Conservation (phyloP, 2,888 invertebrate species). For the Strigamia transsilvanica region DNA sequence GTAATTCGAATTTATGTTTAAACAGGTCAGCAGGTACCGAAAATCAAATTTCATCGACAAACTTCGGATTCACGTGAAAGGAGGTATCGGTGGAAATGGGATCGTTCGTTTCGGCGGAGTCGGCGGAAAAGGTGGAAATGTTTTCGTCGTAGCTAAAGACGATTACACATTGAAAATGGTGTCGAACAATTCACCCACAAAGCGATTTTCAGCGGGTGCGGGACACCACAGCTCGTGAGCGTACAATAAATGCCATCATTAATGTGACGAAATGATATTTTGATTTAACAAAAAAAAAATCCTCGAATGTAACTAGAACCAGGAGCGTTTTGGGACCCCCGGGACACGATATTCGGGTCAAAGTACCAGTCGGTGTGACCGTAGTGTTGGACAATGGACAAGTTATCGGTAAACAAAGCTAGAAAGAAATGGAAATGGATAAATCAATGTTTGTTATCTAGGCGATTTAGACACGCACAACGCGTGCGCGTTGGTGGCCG, state of each 20-base stretch:
- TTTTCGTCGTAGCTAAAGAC: slow-evolving; percentile 69
- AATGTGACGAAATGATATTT: not conserved
- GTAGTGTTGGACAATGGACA: slow-evolving; percentile 62
- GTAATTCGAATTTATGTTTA: not conserved
- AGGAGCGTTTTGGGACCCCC: slow-evolving; percentile 77
- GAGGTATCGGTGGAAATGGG: slow-evolving; percentile 83
- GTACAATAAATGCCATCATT: not conserved
- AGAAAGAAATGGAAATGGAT: too few relatives aligned
- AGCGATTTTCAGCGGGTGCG: slow-evolving; percentile 72
- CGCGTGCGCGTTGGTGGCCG: slow-evolving; percentile 75
- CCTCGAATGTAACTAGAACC: slow-evolving; percentile 61
- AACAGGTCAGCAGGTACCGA: not conserved
- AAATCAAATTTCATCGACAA: slow-evolving; percentile 75
- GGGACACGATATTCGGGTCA: slow-evolving; percentile 75
- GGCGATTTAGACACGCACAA: slow-evolving; percentile 60
- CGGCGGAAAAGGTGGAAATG: slow-evolving; percentile 91
- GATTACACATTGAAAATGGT: slow-evolving; percentile 63
- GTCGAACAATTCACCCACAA: slow-evolving; percentile 67
- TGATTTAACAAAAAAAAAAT: too few relatives aligned
- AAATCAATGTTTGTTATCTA: too few relatives aligned
- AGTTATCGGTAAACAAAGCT: too few relatives aligned
- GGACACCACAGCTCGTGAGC: slow-evolving; percentile 77
- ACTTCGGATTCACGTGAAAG: slow-evolving; percentile 79
- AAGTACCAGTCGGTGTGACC: slow-evolving; percentile 83
- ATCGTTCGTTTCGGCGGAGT: slow-evolving; percentile 82